Evolutionary conservation across 1,140 invertebrate species (phyloP), one percentile per base, ranked within the genome.

Genomic region (Sinonovacula constricta): DNA sequence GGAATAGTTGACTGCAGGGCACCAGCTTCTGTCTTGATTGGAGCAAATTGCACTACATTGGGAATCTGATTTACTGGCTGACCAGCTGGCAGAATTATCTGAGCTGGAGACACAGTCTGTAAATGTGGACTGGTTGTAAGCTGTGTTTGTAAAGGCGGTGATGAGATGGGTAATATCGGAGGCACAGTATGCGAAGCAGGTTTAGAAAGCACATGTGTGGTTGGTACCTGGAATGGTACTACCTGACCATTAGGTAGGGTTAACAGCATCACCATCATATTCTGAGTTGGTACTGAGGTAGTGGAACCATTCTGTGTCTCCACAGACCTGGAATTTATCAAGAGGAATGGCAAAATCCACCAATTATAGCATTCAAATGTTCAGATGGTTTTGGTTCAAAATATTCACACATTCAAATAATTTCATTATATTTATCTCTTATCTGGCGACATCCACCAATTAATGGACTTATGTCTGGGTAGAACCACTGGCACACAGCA

Each of bases 171-270:
- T 15, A 15, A 36, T 1, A 57, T 28, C 1, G 51, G n/a, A 22
- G 53, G 34, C n/a, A 60, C 54, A 18, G 57, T 28, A 18, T 39
- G 51, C 15, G 22, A 3, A 22, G 33, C 53, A 30, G 65, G 22
- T 24, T 24, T 26, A 53, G 18, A n/a, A n/a, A n/a, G n/a, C n/a
- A 72, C 15, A 33, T 62, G 63, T 3, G 71, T 62, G 22, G 85
- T 87, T 28, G 88, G 89, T 39, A 88, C 87, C 60, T 87, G 82
- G 14, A 91, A 81, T 4, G 90, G 87, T 1, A 89, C 80, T 24
- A 86, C 86, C 75, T 88, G 85, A n/a, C 89, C 89, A 54, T 72
- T 83, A 7, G 88, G 89, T 33, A 89, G 79, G 74, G 89, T 88
- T 24, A 90, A 60, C 57, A 85, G 83, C 30, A 90, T 87, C 75